A percentile compares a stretch with the other conserved stretches of the same genome.
Evolutionary conservation across 2,113 vertebrate species (phyloP).

Genomic region (Tachysurus fulvidraco): DNA sequence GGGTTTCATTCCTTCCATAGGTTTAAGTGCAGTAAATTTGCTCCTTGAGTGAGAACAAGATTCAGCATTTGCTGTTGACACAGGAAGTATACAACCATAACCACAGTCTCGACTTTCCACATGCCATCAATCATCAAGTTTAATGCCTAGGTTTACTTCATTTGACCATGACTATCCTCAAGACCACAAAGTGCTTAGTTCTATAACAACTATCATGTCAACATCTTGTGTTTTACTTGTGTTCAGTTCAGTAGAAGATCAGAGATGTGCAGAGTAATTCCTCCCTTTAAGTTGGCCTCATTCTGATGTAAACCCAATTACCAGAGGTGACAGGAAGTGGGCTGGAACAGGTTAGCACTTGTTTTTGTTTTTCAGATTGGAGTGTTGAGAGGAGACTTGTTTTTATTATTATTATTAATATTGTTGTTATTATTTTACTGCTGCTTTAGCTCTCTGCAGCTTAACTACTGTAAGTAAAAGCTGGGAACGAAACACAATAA

Average conservation of each 20-base stretch:
- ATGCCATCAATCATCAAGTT: background rate
- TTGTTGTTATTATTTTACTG: slow-evolving; percentile 1
- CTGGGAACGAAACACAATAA: background rate
- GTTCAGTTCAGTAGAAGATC: slow-evolving; percentile 10
- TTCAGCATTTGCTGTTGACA: slow-evolving; percentile 31
- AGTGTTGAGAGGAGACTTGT: slow-evolving; percentile 46
- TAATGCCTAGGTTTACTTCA: background rate
- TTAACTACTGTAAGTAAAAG: background rate
- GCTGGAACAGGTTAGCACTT: slow-evolving; percentile 62
- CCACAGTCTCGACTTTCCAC: slow-evolving; percentile 39
- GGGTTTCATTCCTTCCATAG: background rate
- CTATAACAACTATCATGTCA: background rate
- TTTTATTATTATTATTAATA: background rate
- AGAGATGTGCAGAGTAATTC: slow-evolving; percentile 38
- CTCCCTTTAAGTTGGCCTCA: slow-evolving; percentile 54
- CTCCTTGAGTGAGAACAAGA: slow-evolving; percentile 7
- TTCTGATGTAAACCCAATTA: slow-evolving; percentile 59
- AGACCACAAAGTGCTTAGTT: background rate
- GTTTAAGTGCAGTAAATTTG: background rate
- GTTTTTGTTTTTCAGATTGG: slow-evolving; percentile 58
- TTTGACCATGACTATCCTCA: background rate
- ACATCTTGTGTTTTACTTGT: background rate
- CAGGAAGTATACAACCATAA: slow-evolving; percentile 50
- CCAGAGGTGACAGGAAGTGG: slow-evolving; percentile 68
- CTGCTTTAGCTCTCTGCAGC: slow-evolving; percentile 15